These are phyloP conservation scores for Xenopus laevis DNA, from an alignment of 2,113 vertebrate genomes.

Conservation along the genomic window DNA sequence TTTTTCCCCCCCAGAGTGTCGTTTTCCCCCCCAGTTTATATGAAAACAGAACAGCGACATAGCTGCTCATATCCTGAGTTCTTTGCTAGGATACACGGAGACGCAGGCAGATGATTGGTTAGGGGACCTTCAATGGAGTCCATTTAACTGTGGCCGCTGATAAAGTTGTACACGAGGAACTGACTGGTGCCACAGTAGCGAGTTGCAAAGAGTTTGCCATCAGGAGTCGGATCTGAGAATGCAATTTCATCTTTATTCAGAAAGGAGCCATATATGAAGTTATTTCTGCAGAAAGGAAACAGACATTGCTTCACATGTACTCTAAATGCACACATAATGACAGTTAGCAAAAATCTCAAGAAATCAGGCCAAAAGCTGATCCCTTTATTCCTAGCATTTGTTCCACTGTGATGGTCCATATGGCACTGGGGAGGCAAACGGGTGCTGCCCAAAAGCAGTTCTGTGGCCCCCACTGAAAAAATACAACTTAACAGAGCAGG, in stretches of 20 bases:
- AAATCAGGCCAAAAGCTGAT: too few relatives aligned
- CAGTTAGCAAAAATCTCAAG: too few relatives aligned
- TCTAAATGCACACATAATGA: too few relatives aligned
- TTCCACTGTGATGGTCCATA: too few relatives aligned
- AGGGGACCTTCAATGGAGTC: neutral
- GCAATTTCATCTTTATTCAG: slow-evolving; percentile 97
- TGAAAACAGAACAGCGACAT: slow-evolving; percentile 69
- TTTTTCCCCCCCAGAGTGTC: slow-evolving; percentile 48
- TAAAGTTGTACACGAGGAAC: slow-evolving; percentile 98
- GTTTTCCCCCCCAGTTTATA: slow-evolving; percentile 65
- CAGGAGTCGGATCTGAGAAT: slow-evolving; percentile 96
- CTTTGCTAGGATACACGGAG: slow-evolving; percentile 48
- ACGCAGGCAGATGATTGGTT: slow-evolving; percentile 55
- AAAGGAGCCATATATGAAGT: slow-evolving; percentile 94
- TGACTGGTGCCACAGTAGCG: slow-evolving; percentile 91
- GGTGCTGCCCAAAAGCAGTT: too few relatives aligned
- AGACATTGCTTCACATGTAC: too few relatives aligned
- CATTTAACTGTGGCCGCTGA: slow-evolving; percentile 72
- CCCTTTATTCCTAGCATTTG: too few relatives aligned
- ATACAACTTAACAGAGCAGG: too few relatives aligned
- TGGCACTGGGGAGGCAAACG: too few relatives aligned
- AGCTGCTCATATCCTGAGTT: slow-evolving; percentile 78
- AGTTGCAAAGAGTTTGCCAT: slow-evolving; percentile 94
- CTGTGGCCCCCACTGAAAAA: too few relatives aligned
- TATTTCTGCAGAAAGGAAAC: slow-evolving; percentile 73